A percentile compares a stretch with the other conserved stretches of the same genome.
Conservation (phyloP, 1,140 invertebrate species). For the Temnothorax curvispinosus region DNA sequence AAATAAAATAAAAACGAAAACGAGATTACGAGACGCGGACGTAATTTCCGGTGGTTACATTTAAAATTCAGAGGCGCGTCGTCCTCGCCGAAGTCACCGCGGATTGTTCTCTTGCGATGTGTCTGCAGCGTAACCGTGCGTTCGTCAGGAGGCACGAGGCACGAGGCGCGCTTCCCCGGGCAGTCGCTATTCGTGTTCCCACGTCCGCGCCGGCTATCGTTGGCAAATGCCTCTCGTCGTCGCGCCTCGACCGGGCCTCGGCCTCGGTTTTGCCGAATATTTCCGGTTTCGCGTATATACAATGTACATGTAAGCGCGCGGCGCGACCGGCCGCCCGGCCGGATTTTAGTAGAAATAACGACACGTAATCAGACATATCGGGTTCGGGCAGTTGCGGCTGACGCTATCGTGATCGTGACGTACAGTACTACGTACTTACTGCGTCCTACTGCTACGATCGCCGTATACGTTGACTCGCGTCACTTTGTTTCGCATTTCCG, state of each 20-base stretch:
- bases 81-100: neutral
- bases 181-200: slow-evolving; percentile 59
- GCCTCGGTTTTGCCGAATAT: slow-evolving; percentile 59
- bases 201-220: slow-evolving; percentile 40
- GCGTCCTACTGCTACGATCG: neutral
- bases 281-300: slow-evolving; percentile 35
- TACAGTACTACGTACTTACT: too few species aligned
- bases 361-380: slow-evolving; percentile 72
- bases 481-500: slow-evolving; percentile 37
- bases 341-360: slow-evolving; percentile 75
- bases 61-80: slow-evolving; percentile 31
- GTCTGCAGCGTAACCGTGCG: neutral
- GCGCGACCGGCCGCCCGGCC: neutral
- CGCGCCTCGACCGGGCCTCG: neutral
- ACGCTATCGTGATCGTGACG: slow-evolving; percentile 67
- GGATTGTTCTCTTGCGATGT: slow-evolving; percentile 13
- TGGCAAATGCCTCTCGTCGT: slow-evolving; percentile 65
- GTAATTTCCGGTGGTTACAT: slow-evolving; percentile 15
- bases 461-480: slow-evolving; percentile 28
- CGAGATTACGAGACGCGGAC: neutral
- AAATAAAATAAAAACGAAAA: neutral
- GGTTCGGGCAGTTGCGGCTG: slow-evolving; percentile 65
- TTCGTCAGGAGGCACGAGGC: neutral
- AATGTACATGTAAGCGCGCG: neutral
- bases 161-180: slow-evolving; percentile 29